A percentile compares a stretch with the other conserved stretches of the same genome.
Evolutionary conservation across 1,140 invertebrate genomes (phyloP).

Genomic region (Aphaenogaster rudis): DNA sequence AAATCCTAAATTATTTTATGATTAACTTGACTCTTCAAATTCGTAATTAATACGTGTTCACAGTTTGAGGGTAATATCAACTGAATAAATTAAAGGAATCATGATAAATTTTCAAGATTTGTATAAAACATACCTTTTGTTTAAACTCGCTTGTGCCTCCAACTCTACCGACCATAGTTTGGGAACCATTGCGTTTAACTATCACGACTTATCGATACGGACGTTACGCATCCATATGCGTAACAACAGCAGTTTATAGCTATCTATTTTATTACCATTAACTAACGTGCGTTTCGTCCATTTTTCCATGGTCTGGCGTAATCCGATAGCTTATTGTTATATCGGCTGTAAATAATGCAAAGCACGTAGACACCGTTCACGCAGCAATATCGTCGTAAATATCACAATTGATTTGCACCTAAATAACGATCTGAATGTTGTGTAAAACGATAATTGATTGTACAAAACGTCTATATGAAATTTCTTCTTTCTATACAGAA

Average conservation of each 20-base stretch:
- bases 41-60: not conserved
- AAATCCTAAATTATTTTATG: not conserved
- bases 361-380: not conserved
- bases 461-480: not conserved
- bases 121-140: not conserved
- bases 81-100: not conserved
- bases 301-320: not conserved
- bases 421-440: not conserved
- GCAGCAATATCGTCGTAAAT: not conserved
- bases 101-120: not conserved
- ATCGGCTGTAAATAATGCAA: not conserved
- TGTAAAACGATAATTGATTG: not conserved
- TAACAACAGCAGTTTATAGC: conserved; percentile 5
- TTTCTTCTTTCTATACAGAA: not conserved
- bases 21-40: not conserved
- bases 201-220: not conserved
- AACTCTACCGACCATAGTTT: not conserved
- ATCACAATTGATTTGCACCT: not conserved
- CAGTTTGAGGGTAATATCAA: not conserved
- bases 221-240: not conserved
- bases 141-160: not conserved
- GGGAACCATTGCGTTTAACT: conserved; percentile 20
- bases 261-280: conserved; percentile 1
- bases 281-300: not conserved
- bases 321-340: conserved; percentile 15